phyloP scores from a whole-genome alignment of 2,113 vertebrate genomes.

The Anoplopoma fimbria region DNA sequence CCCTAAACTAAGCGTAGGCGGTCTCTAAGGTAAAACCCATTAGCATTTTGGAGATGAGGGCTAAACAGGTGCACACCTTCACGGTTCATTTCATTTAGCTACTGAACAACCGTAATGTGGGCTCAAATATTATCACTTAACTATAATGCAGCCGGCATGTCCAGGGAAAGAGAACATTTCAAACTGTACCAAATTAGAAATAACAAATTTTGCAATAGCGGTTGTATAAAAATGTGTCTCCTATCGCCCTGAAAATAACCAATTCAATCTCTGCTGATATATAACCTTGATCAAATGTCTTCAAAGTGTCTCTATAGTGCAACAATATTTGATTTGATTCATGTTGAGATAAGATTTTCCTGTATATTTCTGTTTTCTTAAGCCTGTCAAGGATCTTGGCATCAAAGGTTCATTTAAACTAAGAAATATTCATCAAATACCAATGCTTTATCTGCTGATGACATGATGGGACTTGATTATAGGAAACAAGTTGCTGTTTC shows the following conservation, averaged over 20 bases:
- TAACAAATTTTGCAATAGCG: too few relatives aligned
- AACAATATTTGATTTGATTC: slow-evolving; percentile 2
- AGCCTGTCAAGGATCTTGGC: too few relatives aligned
- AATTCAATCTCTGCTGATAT: neutral
- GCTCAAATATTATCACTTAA: neutral
- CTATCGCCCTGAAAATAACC: neutral
- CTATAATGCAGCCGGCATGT: neutral
- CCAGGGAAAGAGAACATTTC: neutral
- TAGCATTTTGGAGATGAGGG: neutral
- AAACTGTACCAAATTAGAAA: neutral
- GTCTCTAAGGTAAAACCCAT: neutral
- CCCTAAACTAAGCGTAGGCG: neutral
- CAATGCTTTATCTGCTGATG: neutral
- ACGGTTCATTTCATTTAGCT: neutral
- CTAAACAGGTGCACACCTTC: neutral
- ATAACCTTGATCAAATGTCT: neutral
- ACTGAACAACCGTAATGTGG: neutral
- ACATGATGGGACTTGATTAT: neutral
- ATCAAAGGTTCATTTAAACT: neutral
- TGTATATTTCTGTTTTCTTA: neutral
- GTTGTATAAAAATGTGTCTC: neutral
- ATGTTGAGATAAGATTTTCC: neutral
- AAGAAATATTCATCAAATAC: neutral
- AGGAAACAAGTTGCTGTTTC: neutral
- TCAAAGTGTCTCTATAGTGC: neutral